Base-by-base conservation (phyloP, 2,113 vertebrate species). In the Microcebus ravelobensis region DNA sequence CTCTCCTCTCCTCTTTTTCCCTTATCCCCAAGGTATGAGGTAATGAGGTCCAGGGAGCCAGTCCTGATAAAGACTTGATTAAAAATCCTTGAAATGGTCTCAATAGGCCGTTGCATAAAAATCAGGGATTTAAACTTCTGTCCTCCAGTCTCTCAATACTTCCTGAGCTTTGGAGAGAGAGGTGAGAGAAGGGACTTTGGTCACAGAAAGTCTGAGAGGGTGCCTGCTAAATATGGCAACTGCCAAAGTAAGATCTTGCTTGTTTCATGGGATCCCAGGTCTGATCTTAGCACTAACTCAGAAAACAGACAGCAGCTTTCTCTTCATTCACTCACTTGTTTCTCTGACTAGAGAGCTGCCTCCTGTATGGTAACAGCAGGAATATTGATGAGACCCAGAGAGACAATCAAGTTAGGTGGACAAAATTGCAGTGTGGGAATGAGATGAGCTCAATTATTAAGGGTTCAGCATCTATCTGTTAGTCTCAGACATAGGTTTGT, bases 1-100 rank as follows among this genome's bases (percentile, higher is more conserved):
- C 8, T 34, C 27, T 52, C 21, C 52, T 57, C 17, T 8, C 20
- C 31, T 52, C 8, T 79, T 17, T 76, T 65, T 84, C 15, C 3
- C 21, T 61, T 83, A 0, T 52, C 45, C 65, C 55, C 29, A 84
- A 39, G 73, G 77, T 55, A 71, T 70, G 65, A 87, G 31, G 14
- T 88, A 96, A 96, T 88, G 76, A 97, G 20, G 17, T 63, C 70
- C 80, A 88, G n/a, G 39, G 20, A 85, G 31, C n/a, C 31, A 77
- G 8, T 87, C 5, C 73, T 87, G 31, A 15, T 14, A 65, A 55
- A 25, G 45, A 96, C 61, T 68, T 63, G 31, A 87, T 90, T 83
- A 80, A 89, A 95, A 45, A 67, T 65, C 27, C 42, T 68, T 85
- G 13, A 74, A 77, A 25, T 4, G 8, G 12, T 97, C 94, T 93